Evolutionary conservation across 2,113 vertebrate species (phyloP), one percentile per base, ranked within the genome.

Genomic region (Sus scrofa): DNA sequence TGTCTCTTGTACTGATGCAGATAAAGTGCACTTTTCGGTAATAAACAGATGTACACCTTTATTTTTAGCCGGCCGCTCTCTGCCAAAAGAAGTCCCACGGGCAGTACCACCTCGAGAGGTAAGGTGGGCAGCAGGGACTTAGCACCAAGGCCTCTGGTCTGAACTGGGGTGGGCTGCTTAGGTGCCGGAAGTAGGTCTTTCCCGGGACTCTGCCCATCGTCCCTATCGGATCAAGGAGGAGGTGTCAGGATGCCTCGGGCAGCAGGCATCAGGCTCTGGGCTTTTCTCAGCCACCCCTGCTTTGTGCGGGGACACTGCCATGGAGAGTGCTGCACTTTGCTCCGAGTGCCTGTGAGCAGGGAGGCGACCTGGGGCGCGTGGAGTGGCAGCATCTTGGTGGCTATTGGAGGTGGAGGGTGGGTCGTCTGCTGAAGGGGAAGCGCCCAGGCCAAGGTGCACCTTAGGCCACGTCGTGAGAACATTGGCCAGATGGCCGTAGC

Each of bases 51-150:
- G 0, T 84, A 9, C 92, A 27, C 39, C 26, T 95, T 95, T 34
- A 34, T 89, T 94, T 97, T 24, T 97, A 99, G 99, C 98, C 99
- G 99, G 71, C 99, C 99, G 0, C 93, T 99, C 34, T 99, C 99
- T 97, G 99, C 99, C 97, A 99, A 99, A 98, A 99, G 99, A 98
- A 99, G 99, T 71, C 99, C 99, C 67, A 99, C 99, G 37, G 99
- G 99, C 98, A 99, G 99, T 71, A 99, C 99, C 96, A 98, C 99
- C 70, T 99, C 99, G 22, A 99, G 99, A 99, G 99, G 99, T 99
- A 98, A 99, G 99, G 92, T 34, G 6, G 32, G 14, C 2, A 13
- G 13, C 0, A 1, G 27, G 77, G 0, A 8, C 44, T 20, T 5
- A 0, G 22, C 26, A 18, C 8, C 5, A 0, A 0, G 0, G 62